Evolutionary conservation across 35 echinoderm and acorn worm species (phyloP).

Genomic region (Strongylocentrotus purpuratus): DNA sequence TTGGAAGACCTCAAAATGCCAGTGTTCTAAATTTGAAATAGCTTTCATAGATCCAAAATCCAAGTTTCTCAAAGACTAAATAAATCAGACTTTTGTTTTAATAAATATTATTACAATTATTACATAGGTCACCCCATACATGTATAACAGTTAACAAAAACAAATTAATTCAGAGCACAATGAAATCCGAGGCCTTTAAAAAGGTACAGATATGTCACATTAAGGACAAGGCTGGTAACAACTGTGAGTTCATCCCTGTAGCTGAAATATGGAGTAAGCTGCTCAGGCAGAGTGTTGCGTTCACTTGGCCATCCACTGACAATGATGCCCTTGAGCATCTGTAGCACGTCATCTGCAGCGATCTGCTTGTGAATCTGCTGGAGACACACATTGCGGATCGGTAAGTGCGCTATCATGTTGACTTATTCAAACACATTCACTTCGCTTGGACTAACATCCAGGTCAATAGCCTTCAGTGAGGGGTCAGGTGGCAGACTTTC

Average conservation of each 20-base stretch:
- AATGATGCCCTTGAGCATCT: slow-evolving; percentile 46
- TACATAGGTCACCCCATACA: no score
- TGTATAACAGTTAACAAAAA: no score
- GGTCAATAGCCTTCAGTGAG: no score
- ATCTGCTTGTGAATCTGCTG: background rate
- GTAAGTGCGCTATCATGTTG: slow-evolving; percentile 35
- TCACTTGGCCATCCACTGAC: slow-evolving; percentile 48
- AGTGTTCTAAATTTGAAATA: background rate
- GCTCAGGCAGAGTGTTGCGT: slow-evolving; percentile 34
- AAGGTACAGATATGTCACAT: no score
- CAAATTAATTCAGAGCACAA: no score
- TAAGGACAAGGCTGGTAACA: no score
- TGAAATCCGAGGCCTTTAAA: no score
- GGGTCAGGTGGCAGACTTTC: no score
- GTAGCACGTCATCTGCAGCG: slow-evolving; percentile 32
- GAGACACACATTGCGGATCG: slow-evolving; percentile 29
- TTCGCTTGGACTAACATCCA: slow-evolving; percentile 11
- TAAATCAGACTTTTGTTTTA: background rate
- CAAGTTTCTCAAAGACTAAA: background rate
- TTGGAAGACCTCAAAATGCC: background rate
- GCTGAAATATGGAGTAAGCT: slow-evolving; percentile 24
- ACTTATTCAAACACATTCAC: slow-evolving; percentile 14
- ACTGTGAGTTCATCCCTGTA: slow-evolving; percentile 72
- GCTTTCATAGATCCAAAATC: no score
- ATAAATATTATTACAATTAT: slow-evolving; percentile 34